A percentile compares a stretch with the other conserved stretches of the same genome.
These are phyloP conservation scores for Carassius auratus DNA, from an alignment of 2,113 vertebrate species.

Conservation along the genomic window DNA sequence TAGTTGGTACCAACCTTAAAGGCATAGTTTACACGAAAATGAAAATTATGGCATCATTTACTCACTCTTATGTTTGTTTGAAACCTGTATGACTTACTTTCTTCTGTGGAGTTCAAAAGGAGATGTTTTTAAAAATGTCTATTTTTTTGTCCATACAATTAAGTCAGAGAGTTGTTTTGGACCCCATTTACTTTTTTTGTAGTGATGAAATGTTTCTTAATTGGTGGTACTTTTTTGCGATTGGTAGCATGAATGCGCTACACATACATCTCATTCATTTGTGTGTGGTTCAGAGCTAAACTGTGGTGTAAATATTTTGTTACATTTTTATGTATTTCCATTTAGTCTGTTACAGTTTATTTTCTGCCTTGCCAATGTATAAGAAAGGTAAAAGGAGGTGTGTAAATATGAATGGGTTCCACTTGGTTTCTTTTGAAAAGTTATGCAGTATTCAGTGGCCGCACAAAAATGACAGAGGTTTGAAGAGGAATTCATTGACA, in stretches of 20 bases:
- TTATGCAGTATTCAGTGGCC: slow-evolving; percentile 47
- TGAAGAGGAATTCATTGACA: not conserved
- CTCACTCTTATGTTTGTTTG: too few species aligned
- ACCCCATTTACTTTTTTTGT: not conserved
- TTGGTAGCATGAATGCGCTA: slow-evolving; percentile 36
- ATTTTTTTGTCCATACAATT: too few species aligned
- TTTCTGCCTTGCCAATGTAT: not conserved
- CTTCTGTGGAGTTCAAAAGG: too few species aligned
- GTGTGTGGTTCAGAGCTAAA: slow-evolving; percentile 52
- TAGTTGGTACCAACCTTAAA: slow-evolving; percentile 11
- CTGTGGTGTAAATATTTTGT: slow-evolving; percentile 59
- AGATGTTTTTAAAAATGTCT: too few species aligned
- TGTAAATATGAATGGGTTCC: slow-evolving; percentile 39
- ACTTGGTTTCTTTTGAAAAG: slow-evolving; percentile 37
- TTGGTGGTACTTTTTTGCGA: slow-evolving; percentile 25
- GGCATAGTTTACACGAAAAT: too few species aligned
- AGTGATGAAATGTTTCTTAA: slow-evolving; percentile 25
- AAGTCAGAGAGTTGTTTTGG: too few species aligned
- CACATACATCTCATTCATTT: slow-evolving; percentile 46
- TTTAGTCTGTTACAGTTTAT: slow-evolving; percentile 25
- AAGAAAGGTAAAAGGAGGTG: slow-evolving; percentile 35
- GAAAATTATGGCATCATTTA: too few species aligned
- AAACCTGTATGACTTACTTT: too few species aligned
- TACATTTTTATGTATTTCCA: slow-evolving; percentile 23
- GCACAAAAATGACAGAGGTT: slow-evolving; percentile 42